A percentile compares a stretch with the other conserved stretches of the same genome.
Conservation (phyloP, 2,888 invertebrate species). For the Orthonychiurus folsomi region DNA sequence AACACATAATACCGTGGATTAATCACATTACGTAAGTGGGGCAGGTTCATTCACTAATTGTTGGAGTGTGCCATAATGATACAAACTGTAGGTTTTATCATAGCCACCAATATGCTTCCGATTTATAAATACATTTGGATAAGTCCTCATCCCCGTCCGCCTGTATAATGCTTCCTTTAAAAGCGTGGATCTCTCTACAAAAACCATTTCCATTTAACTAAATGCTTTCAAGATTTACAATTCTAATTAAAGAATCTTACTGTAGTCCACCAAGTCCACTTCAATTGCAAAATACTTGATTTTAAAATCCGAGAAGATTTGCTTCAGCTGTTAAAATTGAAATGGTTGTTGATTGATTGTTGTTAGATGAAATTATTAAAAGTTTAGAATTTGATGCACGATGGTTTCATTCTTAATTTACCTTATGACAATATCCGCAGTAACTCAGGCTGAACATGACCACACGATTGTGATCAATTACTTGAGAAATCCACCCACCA, state of each 20-base stretch:
- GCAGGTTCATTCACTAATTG: conserved; percentile 4
- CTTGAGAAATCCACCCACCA: conserved; percentile 8
- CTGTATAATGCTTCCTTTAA: conserved; percentile 1
- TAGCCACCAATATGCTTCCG: conserved; percentile 3
- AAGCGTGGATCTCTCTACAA: neutral
- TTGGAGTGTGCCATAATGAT: conserved; percentile 2
- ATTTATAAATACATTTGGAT: conserved; percentile 12
- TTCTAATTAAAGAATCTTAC: neutral
- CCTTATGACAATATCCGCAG: conserved; percentile 7
- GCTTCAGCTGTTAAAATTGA: neutral
- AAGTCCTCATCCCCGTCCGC: conserved; percentile 12
- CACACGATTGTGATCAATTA: conserved; percentile 7
- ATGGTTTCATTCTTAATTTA: neutral
- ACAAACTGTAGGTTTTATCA: neutral
- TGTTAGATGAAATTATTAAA: neutral
- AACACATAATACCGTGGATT: too few species aligned
- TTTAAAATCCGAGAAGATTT: neutral
- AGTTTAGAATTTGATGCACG: too few species aligned
- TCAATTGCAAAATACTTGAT: conserved; percentile 4
- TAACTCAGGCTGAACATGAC: conserved; percentile 7
- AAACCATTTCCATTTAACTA: neutral
- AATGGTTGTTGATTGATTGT: neutral
- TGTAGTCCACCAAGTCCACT: neutral
- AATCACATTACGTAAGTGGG: too few species aligned
- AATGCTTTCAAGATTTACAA: neutral